Evolutionary conservation across 2,797 vertebrate genomes (phyloP).

Genomic region (Crypturellus tataupa): DNA sequence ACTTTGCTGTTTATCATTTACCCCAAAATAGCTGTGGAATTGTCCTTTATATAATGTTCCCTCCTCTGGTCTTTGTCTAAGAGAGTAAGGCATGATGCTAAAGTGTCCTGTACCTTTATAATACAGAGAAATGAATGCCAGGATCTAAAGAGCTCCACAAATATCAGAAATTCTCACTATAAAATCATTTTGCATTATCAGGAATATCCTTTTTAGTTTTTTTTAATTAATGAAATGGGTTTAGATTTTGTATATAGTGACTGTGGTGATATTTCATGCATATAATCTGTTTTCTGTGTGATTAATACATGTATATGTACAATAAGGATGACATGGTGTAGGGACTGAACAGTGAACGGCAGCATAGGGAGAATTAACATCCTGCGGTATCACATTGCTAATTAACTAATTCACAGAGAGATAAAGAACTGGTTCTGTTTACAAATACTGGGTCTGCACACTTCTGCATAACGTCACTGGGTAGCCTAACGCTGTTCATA

Average conservation of each 20-base stretch:
- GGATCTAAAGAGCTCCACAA: not conserved
- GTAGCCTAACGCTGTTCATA: not conserved
- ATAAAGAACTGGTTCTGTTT: not conserved
- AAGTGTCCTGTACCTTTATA: not conserved
- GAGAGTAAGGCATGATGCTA: not conserved
- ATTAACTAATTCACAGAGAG: not conserved
- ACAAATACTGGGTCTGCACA: not conserved
- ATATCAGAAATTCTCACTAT: not conserved
- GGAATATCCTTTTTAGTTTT: not conserved
- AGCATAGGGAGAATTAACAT: not conserved
- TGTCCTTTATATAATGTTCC: not conserved
- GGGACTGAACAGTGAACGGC: not conserved
- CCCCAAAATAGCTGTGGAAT: not conserved
- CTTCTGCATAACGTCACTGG: not conserved
- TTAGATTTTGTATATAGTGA: not conserved
- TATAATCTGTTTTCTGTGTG: not conserved
- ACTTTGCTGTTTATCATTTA: not conserved
- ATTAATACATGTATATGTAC: not conserved
- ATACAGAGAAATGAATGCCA: not conserved
- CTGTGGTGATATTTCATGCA: not conserved
- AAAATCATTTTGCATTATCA: not conserved
- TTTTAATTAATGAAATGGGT: not conserved
- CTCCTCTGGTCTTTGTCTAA: not conserved
- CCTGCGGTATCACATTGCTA: not conserved
- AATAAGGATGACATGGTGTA: accelerated